Conservation (phyloP, 2,797 vertebrate genomes). For the Oreonectes daqikongensis region DNA sequence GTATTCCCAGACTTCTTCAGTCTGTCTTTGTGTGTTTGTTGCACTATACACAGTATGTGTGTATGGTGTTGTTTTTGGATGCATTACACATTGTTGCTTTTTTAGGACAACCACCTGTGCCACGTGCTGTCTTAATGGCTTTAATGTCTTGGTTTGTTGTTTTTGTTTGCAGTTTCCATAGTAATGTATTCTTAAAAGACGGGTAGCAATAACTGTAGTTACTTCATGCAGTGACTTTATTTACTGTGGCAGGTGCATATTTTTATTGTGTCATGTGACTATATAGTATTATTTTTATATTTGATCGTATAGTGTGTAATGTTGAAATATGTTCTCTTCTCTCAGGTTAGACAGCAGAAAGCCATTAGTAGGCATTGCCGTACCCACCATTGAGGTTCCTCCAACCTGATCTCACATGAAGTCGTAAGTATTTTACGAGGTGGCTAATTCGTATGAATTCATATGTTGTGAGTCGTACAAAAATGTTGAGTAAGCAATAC, state of each 20-base stretch:
- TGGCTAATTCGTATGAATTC: too few relatives aligned
- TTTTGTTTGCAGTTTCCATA: conserved; percentile 48
- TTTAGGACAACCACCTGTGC: conserved; percentile 27
- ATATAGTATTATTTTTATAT: not conserved
- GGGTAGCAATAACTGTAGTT: conserved; percentile 1
- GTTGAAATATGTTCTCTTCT: not conserved
- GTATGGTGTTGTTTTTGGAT: conserved; percentile 30
- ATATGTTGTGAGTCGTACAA: too few relatives aligned
- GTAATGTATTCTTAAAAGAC: conserved; percentile 17
- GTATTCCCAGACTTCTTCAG: conserved; percentile 22
- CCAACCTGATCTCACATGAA: too few relatives aligned
- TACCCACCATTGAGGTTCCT: too few relatives aligned
- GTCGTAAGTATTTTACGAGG: too few relatives aligned
- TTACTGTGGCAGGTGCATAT: too few relatives aligned
- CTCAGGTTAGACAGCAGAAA: not conserved
- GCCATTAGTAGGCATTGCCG: not conserved
- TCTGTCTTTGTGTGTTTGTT: conserved; percentile 34
- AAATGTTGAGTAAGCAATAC: too few relatives aligned
- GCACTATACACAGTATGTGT: conserved; percentile 26
- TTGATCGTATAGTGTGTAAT: too few relatives aligned
- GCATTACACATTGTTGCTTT: conserved; percentile 19
- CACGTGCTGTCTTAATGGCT: conserved; percentile 26
- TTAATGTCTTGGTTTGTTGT: conserved; percentile 23
- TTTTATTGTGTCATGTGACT: not conserved
- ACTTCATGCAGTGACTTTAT: not conserved